Conservation (phyloP, 2,888 invertebrate genomes). For the Tortricodes alternella region DNA sequence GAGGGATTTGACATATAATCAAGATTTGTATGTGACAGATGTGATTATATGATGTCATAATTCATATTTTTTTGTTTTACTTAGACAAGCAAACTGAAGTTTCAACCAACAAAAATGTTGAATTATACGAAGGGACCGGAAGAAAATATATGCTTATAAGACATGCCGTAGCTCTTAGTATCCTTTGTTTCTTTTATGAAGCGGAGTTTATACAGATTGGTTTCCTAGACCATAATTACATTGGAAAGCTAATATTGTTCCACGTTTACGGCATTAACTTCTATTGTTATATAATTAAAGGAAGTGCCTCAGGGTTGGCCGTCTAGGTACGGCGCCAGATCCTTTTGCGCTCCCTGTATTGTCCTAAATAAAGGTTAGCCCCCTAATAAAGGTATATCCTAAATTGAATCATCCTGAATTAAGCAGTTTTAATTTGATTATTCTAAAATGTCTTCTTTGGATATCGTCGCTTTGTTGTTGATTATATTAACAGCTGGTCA, state of each 20-base stretch:
- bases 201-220: slow-evolving; percentile 12
- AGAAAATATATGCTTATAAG: no score
- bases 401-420: slow-evolving; percentile 8
- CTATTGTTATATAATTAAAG: slow-evolving; percentile 31
- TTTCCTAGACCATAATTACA: slow-evolving; percentile 25
- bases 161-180: not conserved
- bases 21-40: slow-evolving; percentile 24
- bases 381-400: slow-evolving; percentile 23
- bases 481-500: not conserved
- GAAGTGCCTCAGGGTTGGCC: slow-evolving; percentile 20
- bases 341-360: slow-evolving; percentile 26
- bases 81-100: no score
- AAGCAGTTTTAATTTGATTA: slow-evolving; percentile 5
- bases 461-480: not conserved
- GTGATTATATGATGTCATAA: slow-evolving; percentile 8
- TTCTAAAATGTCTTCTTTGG: not conserved
- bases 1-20: slow-evolving; percentile 21
- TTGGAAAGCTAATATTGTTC: slow-evolving; percentile 27
- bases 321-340: slow-evolving; percentile 6
- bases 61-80: no score
- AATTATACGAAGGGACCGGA: no score
- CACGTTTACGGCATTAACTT: slow-evolving; percentile 28
- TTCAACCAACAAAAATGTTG: no score
- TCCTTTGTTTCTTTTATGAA: slow-evolving; percentile 6
- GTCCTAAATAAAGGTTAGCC: slow-evolving; percentile 23